These are phyloP conservation scores for Papilio aristodemus DNA, from an alignment of 1,140 invertebrate genomes.

Conservation along the genomic window DNA sequence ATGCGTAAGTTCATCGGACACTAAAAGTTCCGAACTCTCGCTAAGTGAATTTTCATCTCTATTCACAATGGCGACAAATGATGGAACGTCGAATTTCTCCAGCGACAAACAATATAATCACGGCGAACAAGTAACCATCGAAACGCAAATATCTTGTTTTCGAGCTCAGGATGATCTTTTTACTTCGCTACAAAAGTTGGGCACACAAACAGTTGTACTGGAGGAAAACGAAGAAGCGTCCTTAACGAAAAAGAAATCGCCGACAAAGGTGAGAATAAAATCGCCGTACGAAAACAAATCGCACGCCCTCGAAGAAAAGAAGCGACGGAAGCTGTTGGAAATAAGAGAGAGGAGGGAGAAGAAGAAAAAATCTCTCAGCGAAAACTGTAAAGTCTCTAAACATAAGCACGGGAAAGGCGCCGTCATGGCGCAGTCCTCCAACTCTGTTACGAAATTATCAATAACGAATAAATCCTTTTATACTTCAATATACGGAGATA, in stretches of 20 bases:
- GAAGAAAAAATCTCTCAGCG: slow-evolving; percentile 57
- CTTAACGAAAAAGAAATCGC: slow-evolving; percentile 54
- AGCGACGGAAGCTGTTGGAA: slow-evolving; percentile 64
- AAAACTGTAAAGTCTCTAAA: slow-evolving; percentile 60
- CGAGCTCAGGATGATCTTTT: slow-evolving; percentile 47
- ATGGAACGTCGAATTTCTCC: slow-evolving; percentile 9
- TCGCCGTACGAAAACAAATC: slow-evolving; percentile 73
- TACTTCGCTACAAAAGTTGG: slow-evolving; percentile 52
- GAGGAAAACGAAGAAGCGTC: slow-evolving; percentile 56
- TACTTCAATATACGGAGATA: slow-evolving; percentile 69
- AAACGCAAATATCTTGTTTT: slow-evolving; percentile 20
- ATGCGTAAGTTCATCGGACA: background rate
- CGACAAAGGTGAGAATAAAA: slow-evolving; percentile 61
- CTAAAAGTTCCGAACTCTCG: slow-evolving; percentile 13
- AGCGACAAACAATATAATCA: background rate
- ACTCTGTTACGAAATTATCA: slow-evolving; percentile 69
- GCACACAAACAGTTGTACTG: slow-evolving; percentile 49
- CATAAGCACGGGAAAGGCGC: slow-evolving; percentile 53
- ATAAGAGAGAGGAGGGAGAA: slow-evolving; percentile 64
- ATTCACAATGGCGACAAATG: background rate
- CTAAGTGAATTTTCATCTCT: background rate
- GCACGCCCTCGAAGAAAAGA: slow-evolving; percentile 63
- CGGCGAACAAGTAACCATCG: background rate
- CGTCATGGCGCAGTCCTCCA: slow-evolving; percentile 57
- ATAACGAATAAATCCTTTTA: slow-evolving; percentile 75